phyloP scores from a whole-genome alignment of 1,140 invertebrate species.

The Fopius arisanus region DNA sequence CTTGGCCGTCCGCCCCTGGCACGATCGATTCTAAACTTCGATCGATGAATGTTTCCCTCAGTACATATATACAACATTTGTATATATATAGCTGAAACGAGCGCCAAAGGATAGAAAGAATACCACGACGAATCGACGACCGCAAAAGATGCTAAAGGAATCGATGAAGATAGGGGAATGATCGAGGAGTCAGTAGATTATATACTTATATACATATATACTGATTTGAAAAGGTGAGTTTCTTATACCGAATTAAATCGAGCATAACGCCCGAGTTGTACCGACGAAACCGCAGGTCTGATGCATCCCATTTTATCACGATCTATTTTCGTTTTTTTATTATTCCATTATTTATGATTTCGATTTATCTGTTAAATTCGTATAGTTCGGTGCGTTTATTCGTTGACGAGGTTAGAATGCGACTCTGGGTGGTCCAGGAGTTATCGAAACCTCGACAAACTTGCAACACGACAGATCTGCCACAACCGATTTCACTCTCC shows the following conservation, averaged over 20 bases:
- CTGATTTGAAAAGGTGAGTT: not conserved
- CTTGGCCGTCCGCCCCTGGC: not conserved
- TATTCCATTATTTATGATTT: not conserved
- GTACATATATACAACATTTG: constrained; percentile 1
- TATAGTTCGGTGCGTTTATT: not conserved
- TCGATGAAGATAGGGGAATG: constrained; percentile 19
- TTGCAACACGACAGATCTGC: constrained; percentile 53
- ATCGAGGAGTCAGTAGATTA: constrained; percentile 7
- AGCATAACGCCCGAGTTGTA: constrained; percentile 4
- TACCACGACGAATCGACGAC: constrained; percentile 10
- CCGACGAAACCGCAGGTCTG: not conserved
- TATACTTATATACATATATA: constrained; percentile 21
- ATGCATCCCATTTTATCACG: constrained; percentile 1
- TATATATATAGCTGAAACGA: not conserved
- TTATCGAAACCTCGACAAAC: constrained; percentile 46
- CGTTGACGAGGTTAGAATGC: constrained; percentile 27
- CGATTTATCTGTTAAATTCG: not conserved
- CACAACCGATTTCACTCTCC: constrained; percentile 48
- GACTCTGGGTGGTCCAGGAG: constrained; percentile 47
- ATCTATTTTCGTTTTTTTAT: not conserved
- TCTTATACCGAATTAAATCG: constrained; percentile 18
- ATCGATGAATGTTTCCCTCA: not conserved
- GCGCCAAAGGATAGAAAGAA: not conserved
- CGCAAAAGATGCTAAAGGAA: constrained; percentile 8
- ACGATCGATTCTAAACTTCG: constrained; percentile 7